phyloP scores from a whole-genome alignment of 2,113 vertebrate genomes.

The Crotalus helleri region DNA sequence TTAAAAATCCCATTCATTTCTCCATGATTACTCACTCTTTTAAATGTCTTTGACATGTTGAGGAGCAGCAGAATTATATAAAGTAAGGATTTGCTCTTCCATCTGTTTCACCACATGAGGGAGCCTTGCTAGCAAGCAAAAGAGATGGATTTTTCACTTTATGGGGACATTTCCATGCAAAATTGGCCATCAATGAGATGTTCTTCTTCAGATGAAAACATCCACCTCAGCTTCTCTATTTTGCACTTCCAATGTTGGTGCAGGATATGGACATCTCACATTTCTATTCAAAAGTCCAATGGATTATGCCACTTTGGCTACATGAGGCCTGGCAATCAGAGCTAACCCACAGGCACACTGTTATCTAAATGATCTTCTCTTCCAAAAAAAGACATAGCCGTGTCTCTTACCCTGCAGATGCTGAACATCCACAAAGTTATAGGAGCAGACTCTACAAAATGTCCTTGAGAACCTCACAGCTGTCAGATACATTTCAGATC shows the following conservation, averaged over 20 bases:
- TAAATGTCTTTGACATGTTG: background rate
- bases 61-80: background rate
- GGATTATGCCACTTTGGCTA: background rate
- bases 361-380: background rate
- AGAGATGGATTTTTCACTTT: background rate
- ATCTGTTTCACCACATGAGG: background rate
- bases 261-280: background rate
- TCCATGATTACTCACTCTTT: background rate
- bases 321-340: background rate
- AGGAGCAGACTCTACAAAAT: slow-evolving; percentile 46
- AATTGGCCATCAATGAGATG: background rate
- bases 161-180: background rate
- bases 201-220: background rate
- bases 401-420: background rate
- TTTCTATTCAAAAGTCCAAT: background rate
- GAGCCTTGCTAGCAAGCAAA: background rate
- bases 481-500: slow-evolving; percentile 43
- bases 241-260: background rate
- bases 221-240: background rate
- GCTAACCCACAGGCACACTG: background rate
- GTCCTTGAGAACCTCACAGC: slow-evolving; percentile 21
- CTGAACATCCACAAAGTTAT: slow-evolving; percentile 32
- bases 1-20: background rate
- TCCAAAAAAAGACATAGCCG: background rate
- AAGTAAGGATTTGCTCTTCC: background rate